A percentile compares a stretch with the other conserved stretches of the same genome.
Evolutionary conservation across 2,797 vertebrate genomes (phyloP).

Genomic region (Petrocephalus schoutedeni): DNA sequence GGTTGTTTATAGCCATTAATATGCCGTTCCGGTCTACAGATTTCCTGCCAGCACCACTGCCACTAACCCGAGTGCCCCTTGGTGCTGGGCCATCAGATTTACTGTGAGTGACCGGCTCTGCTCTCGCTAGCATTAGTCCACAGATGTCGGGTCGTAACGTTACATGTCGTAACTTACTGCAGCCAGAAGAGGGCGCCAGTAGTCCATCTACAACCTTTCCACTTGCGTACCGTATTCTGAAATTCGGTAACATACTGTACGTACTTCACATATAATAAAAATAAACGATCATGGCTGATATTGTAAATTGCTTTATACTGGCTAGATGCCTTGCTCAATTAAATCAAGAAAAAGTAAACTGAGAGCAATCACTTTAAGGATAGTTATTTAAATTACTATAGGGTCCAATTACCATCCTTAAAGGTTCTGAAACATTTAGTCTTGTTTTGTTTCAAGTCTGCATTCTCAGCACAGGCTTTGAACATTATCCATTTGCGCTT

Average conservation of each 20-base stretch:
- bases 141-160: neutral
- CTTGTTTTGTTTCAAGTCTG: neutral
- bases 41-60: neutral
- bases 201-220: neutral
- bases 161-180: neutral
- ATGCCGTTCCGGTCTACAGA: neutral
- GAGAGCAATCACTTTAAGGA: neutral
- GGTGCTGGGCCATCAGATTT: neutral
- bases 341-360: neutral
- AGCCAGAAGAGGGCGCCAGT: constrained; percentile 3
- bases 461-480: neutral
- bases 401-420: constrained; percentile 35
- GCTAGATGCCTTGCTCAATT: neutral
- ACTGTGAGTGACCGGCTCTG: neutral
- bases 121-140: neutral
- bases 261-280: neutral
- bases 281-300: neutral
- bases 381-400: constrained; percentile 26
- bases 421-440: constrained; percentile 20
- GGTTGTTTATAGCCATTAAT: neutral
- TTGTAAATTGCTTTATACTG: neutral
- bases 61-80: neutral
- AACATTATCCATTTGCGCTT: neutral
- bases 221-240: neutral
- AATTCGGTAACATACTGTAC: neutral